phyloP scores from a whole-genome alignment of 2,113 vertebrate species.

The Pardalotus punctatus region DNA sequence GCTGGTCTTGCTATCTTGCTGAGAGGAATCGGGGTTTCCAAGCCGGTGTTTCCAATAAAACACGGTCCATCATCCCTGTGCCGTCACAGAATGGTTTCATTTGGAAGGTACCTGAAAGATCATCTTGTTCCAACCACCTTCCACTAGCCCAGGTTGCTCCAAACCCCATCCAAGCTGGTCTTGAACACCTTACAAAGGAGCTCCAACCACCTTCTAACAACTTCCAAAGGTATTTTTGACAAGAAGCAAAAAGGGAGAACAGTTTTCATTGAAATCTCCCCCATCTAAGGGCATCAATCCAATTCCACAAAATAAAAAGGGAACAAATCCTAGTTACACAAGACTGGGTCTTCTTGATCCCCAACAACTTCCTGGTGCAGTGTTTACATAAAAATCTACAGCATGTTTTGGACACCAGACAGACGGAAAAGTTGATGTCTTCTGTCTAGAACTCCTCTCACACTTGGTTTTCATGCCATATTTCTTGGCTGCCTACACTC shows the following conservation, averaged over 20 bases:
- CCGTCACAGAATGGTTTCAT: not conserved
- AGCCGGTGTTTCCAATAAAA: not conserved
- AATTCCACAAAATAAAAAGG: not conserved
- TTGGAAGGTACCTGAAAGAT: not conserved
- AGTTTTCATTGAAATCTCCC: not conserved
- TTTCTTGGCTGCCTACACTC: constrained; percentile 31
- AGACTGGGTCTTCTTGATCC: not conserved
- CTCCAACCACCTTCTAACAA: not conserved
- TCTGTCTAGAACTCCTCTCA: constrained; percentile 3
- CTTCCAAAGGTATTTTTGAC: not conserved
- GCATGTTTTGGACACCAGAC: not conserved
- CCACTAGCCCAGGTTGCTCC: not conserved
- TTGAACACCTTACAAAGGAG: not conserved
- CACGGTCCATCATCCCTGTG: not conserved
- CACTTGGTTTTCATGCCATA: not conserved
- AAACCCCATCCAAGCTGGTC: not conserved
- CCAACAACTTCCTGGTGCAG: not conserved
- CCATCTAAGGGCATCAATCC: not conserved
- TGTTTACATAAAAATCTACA: not conserved
- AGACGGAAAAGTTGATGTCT: not conserved
- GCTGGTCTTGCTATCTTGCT: not conserved
- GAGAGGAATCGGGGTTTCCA: not conserved
- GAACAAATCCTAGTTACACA: not conserved
- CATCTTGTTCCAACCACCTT: not conserved
- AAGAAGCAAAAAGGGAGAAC: not conserved